Conservation (phyloP, 2,113 vertebrate genomes). For the Atrichornis clamosus region DNA sequence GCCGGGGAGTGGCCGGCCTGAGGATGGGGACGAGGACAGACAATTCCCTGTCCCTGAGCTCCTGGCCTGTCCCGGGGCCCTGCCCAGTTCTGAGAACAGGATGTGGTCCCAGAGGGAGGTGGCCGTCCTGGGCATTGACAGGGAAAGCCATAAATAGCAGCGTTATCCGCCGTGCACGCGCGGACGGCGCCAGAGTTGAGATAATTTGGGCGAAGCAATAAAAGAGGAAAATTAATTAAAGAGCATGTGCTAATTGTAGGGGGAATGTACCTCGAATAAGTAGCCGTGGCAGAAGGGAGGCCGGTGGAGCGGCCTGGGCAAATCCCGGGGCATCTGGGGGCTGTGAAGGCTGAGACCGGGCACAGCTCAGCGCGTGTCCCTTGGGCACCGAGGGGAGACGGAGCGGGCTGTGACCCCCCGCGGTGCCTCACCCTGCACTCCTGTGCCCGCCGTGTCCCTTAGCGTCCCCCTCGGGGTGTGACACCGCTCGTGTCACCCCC, state of each 20-base stretch:
- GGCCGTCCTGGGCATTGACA: background rate
- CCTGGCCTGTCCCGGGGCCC: background rate
- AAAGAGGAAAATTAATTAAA: conserved; percentile 51
- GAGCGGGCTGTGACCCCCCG: background rate
- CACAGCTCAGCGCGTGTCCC: background rate
- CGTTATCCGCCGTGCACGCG: accelerated
- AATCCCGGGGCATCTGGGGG: background rate
- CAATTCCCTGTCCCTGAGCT: accelerated
- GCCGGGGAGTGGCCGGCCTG: accelerated
- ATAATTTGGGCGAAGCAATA: background rate
- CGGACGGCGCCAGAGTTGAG: background rate
- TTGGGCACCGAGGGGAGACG: accelerated
- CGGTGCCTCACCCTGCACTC: background rate
- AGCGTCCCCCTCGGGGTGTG: accelerated
- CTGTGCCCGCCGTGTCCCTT: accelerated
- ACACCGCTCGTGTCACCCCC: accelerated
- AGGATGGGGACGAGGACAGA: background rate
- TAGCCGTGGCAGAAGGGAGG: background rate
- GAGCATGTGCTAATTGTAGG: conserved; percentile 4
- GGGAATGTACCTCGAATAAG: background rate
- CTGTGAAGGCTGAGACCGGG: background rate
- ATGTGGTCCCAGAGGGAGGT: accelerated
- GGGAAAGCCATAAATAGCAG: background rate
- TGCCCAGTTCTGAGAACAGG: background rate
- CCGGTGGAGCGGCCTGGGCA: accelerated